These are phyloP conservation scores for Noctua fimbriata DNA, from an alignment of 2,888 invertebrate species.

Conservation along the genomic window DNA sequence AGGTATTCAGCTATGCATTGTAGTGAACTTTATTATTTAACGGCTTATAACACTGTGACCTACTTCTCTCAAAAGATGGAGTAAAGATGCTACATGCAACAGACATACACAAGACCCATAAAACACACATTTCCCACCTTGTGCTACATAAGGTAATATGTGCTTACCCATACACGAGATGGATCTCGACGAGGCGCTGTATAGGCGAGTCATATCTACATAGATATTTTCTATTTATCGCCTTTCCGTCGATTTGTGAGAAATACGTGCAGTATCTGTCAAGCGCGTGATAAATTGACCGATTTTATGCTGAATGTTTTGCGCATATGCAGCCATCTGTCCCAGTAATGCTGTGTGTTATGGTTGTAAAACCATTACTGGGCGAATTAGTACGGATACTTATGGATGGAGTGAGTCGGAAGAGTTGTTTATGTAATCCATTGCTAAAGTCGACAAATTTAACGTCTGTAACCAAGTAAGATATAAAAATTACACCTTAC, in stretches of 20 bases:
- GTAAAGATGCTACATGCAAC: neutral
- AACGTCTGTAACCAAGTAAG: neutral
- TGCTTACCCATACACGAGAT: neutral
- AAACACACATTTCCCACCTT: neutral
- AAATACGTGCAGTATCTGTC: conserved; percentile 41
- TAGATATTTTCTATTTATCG: conserved; percentile 53
- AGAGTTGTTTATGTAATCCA: neutral
- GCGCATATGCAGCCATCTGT: conserved; percentile 22
- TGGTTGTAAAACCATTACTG: conserved; percentile 5
- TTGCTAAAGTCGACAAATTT: neutral
- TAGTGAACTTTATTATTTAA: neutral
- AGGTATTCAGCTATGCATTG: neutral
- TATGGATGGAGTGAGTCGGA: neutral
- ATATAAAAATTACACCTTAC: neutral
- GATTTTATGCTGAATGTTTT: too few relatives aligned
- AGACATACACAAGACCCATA: neutral
- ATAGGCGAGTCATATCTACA: conserved; percentile 43
- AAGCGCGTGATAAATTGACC: conserved; percentile 26
- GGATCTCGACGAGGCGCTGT: neutral
- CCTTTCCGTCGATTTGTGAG: conserved; percentile 29
- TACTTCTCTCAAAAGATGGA: conserved; percentile 1
- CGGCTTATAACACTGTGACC: neutral
- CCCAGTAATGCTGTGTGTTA: conserved; percentile 24
- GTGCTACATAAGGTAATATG: neutral
- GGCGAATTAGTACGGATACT: neutral